Percentiles rank a stretch among this genome's conserved stretches.
Conservation (phyloP, 2,113 vertebrate species). For the Prionailurus bengalensis region DNA sequence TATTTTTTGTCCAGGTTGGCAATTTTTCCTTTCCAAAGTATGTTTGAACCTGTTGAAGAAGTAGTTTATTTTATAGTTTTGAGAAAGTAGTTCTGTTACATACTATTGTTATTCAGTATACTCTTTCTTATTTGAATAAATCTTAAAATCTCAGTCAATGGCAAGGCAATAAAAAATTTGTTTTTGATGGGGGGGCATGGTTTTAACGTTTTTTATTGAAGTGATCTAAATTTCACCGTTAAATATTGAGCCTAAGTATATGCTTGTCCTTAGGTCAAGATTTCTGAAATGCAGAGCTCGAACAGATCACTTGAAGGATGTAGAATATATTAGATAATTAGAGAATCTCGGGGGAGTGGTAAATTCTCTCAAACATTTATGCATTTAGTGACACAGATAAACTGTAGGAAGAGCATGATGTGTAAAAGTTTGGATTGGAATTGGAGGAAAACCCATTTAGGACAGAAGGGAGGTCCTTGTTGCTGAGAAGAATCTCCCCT, state of each 20-base stretch:
- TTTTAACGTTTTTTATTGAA: neutral
- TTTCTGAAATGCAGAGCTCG: neutral
- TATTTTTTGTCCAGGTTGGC: neutral
- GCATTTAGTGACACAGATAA: neutral
- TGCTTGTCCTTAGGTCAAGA: neutral
- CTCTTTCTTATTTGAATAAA: neutral
- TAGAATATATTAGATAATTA: neutral
- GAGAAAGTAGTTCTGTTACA: slow-evolving; percentile 7
- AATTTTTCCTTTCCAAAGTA: slow-evolving; percentile 9
- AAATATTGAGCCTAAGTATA: neutral
- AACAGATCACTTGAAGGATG: neutral
- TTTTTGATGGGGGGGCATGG: neutral
- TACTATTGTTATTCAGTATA: neutral
- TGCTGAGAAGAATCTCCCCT: neutral
- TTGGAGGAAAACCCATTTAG: neutral
- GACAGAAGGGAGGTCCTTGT: neutral
- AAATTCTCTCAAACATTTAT: neutral
- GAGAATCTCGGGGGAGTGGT: neutral
- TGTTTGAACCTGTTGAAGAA: slow-evolving; percentile 1
- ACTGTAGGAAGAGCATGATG: neutral
- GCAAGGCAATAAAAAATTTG: neutral
- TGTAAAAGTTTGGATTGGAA: neutral
- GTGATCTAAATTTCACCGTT: neutral
- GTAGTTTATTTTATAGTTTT: slow-evolving; percentile 10
- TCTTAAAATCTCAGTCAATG: neutral